These are phyloP conservation scores for Cardiocondyla obscurior DNA, from an alignment of 1,140 invertebrate species.

Conservation along the genomic window DNA sequence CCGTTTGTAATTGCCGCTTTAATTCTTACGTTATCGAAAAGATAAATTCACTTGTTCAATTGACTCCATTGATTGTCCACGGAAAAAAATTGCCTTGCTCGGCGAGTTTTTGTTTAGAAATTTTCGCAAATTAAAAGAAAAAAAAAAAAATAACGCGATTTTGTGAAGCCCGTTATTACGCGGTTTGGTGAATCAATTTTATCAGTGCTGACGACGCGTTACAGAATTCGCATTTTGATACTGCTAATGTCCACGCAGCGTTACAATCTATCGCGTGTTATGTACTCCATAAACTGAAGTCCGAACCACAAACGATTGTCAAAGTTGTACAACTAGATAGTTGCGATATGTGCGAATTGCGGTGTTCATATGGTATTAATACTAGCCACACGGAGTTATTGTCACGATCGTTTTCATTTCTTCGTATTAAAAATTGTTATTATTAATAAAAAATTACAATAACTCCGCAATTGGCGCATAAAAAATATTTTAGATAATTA, in stretches of 20 bases:
- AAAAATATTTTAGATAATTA: too few relatives aligned
- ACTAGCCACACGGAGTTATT: constrained; percentile 2
- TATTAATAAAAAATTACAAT: neutral
- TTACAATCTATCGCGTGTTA: constrained; percentile 29
- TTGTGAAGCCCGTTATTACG: neutral
- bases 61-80: too few relatives aligned
- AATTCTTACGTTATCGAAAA: neutral
- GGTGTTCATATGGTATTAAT: constrained; percentile 2
- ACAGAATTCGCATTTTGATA: neutral
- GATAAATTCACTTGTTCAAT: neutral
- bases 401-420: neutral
- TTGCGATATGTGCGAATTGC: neutral
- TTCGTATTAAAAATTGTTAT: neutral
- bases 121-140: neutral
- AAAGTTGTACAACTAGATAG: constrained; percentile 9
- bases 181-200: neutral
- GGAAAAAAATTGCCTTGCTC: neutral
- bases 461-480: neutral
- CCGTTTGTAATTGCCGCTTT: constrained; percentile 51
- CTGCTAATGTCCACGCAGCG: constrained; percentile 1
- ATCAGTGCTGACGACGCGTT: neutral
- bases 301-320: constrained; percentile 30
- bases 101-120: neutral
- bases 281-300: constrained; percentile 40
- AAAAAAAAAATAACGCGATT: neutral